Percentiles rank a stretch among this genome's conserved stretches.
These are phyloP conservation scores for Halictus rubicundus DNA, from an alignment of 1,140 invertebrate species.

Conservation along the genomic window DNA sequence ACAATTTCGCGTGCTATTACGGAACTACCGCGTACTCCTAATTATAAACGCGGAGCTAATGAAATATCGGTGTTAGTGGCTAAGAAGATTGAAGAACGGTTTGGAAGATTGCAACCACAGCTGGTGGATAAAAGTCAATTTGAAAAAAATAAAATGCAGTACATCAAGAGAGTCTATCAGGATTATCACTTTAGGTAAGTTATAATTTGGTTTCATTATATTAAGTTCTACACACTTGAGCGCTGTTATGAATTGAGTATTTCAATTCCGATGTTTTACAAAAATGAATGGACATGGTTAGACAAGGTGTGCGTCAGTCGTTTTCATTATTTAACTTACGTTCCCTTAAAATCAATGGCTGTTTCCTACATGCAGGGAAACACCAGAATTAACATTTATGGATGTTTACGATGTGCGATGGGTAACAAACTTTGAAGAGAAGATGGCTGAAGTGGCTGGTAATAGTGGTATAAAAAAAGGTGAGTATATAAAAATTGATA, in stretches of 20 bases:
- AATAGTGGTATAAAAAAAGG: constrained; percentile 71
- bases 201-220: not conserved
- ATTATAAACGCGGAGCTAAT: constrained; percentile 81
- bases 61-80: constrained; percentile 81
- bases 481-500: constrained; percentile 68
- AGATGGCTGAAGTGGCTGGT: constrained; percentile 74
- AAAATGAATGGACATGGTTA: constrained; percentile 3
- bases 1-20: constrained; percentile 79
- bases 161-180: constrained; percentile 80
- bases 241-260: not conserved
- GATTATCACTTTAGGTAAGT: constrained; percentile 82
- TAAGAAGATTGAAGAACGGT: constrained; percentile 83
- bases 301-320: constrained; percentile 13
- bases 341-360: constrained; percentile 69
- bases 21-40: constrained; percentile 77
- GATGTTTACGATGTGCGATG: constrained; percentile 80
- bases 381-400: constrained; percentile 79
- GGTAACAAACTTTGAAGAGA: constrained; percentile 79
- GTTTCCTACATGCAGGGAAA: constrained; percentile 79
- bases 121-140: constrained; percentile 81
- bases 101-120: constrained; percentile 83
- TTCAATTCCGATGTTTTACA: not conserved
- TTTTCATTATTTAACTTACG: constrained; percentile 27
- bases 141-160: constrained; percentile 81
- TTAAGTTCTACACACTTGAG: not conserved